Conservation (phyloP, 1,140 invertebrate genomes). For the Aphaenogaster ashmeadi region DNA sequence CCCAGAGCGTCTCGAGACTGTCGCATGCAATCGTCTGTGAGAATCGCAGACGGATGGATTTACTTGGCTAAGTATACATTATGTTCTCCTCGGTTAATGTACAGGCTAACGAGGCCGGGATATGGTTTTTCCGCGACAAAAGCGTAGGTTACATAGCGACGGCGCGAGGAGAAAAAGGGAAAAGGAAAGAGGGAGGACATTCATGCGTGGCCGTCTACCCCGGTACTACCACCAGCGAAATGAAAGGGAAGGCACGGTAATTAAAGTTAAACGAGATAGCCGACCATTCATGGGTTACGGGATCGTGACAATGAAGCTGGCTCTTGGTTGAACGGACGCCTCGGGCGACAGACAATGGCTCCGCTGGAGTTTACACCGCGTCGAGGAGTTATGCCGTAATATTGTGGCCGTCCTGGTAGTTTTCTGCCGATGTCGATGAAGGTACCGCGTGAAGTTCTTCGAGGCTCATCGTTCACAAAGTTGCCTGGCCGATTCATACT, state of each 20-base stretch:
- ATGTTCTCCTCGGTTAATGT: conserved; percentile 66
- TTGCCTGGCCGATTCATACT: conserved; percentile 31
- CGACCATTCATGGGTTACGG: conserved; percentile 79
- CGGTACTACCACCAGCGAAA: conserved; percentile 59
- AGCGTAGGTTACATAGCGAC: conserved; percentile 52
- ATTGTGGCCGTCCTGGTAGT: conserved; percentile 60
- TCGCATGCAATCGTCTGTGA: conserved; percentile 21
- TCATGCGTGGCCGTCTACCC: conserved; percentile 38
- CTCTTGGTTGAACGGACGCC: conserved; percentile 74
- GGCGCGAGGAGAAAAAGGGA: conserved; percentile 67
- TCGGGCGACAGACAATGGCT: conserved; percentile 80
- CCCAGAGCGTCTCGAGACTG: conserved; percentile 23
- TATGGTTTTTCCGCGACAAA: conserved; percentile 79
- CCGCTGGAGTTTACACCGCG: conserved; percentile 80
- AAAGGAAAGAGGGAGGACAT: conserved; percentile 39
- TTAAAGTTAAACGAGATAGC: conserved; percentile 84
- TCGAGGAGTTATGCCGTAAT: conserved; percentile 70
- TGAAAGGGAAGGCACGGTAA: conserved; percentile 79
- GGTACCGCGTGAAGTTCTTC: conserved; percentile 24
- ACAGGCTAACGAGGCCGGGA: conserved; percentile 80
- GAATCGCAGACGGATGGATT: conserved; percentile 56
- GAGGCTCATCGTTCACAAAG: conserved; percentile 60
- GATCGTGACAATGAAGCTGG: conserved; percentile 80
- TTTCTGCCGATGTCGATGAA: conserved; percentile 60
- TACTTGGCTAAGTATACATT: conserved; percentile 34